Evolutionary conservation across 2,113 vertebrate genomes (phyloP), one percentile per base, ranked within the genome.

Genomic region (Bufo bufo): DNA sequence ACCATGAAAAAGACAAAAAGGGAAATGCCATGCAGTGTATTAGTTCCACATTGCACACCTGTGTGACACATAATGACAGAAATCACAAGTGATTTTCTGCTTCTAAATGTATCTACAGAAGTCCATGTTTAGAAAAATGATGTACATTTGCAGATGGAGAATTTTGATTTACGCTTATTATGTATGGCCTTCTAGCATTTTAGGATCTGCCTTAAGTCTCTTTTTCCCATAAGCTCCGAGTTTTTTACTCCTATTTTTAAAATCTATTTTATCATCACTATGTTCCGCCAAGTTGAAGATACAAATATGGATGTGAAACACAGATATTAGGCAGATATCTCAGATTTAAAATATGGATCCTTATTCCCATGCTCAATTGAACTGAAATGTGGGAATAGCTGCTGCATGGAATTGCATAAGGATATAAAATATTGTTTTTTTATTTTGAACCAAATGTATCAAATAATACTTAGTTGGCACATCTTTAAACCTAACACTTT

Each of bases 1-100:
- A 61, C 12, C 47, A 83, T 20, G 19, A 20, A n/a, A 8, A 19
- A 52, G 66, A 66, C 61, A 50, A 23, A 83, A 23, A 65, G 80
- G 59, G 45, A 63, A 56, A 79, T 79, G 77, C 13, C 77, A 78
- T 79, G 77, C 23, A 33, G 77, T 33, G 77, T 79, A 79, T 79
- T 79, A 79, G 50, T 79, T 79, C 77, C 77, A 79, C 50, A 9
- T 23, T 59, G 52, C 49, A 43, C 20, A 79, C 52, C 52, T 79
- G 23, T 56, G n/a, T 56, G 3, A n/a, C 16, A 75, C 17, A 58
- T 79, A 33, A 33, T 79, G 4, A 75, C 6, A 75, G 6, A 75
- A 75, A 75, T 75, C 72, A 75, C 72, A 75, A 50, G 16, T 50
- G 49, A 58, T 58, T 79, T 79, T 79, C 45, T 50, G 17, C 72